Evolutionary conservation across 2,888 invertebrate genomes (phyloP), one percentile per base, ranked within the genome.

Genomic region (Lordiphosa fenestrarum): DNA sequence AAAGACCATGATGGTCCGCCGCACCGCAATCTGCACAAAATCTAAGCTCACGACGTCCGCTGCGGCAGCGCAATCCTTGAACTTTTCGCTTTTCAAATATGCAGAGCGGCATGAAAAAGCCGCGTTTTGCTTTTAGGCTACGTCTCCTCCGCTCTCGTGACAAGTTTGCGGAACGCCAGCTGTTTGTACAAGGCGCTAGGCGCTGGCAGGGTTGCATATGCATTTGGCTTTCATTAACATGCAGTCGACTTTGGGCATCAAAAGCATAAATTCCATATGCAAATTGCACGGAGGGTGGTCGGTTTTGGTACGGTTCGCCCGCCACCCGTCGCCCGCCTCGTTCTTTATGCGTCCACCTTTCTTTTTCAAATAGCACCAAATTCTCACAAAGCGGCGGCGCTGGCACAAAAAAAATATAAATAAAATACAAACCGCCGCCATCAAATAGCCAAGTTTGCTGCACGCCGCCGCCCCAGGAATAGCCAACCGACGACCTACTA

Each of bases 201-300:
- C n/a, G 12, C n/a, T 2, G n/a, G 19, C 42, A 49, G 55, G 61
- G 69, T 57, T 69, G 62, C 67, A 73, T 53, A 58, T 68, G 67
- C 81, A 72, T 59, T 73, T 73, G 75, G 71, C 82, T 82, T 82
- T 78, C 84, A 84, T 77, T 84, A 82, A 82, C 66, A 63, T 63
- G 66, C 63, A 65, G 53, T 63, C 44, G 66, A 46, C 48, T 63
- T 54, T 62, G 54, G 40, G 38, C 19, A 59, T 75, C 84, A 77
- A 81, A 81, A 77, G 84, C 84, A 77, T 77, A 77, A 84, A 77
- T 77, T 77, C 74, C 75, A 69, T 69, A 77, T 84, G 84, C 82
- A 77, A 77, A 77, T 77, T 66, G 66, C 76, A 47, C 51, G 47
- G 54, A 6, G 37, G 54, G 41, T 42, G 48, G 65, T 39, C 36